Conservation (phyloP, 2,113 vertebrate genomes). For the Vulpes vulpes region DNA sequence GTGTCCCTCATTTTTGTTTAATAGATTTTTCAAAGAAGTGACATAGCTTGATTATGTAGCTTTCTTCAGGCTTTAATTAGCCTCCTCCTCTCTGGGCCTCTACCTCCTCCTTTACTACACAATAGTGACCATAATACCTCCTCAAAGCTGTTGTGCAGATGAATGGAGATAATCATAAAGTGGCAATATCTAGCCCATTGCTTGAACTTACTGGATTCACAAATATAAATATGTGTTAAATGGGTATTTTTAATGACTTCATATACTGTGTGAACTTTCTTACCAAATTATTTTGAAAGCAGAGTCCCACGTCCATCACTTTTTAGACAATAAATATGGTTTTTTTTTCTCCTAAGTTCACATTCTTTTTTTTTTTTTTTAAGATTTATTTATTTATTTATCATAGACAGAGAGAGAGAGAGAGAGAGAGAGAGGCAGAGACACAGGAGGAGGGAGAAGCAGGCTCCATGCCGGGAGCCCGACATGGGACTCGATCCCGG, state of each 20-base stretch:
- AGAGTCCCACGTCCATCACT: not conserved
- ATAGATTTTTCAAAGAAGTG: not conserved
- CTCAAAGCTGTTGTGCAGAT: not conserved
- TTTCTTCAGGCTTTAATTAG: not conserved
- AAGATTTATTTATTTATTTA: too few relatives aligned
- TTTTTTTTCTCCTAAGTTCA: not conserved
- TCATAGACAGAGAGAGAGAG: too few relatives aligned
- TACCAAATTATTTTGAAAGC: conserved; percentile 27
- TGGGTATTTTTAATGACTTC: not conserved
- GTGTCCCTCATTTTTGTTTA: not conserved
- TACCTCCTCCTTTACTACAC: not conserved
- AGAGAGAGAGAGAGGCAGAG: too few relatives aligned
- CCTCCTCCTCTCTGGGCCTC: not conserved
- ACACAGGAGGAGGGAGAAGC: too few relatives aligned
- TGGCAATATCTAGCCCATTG: not conserved
- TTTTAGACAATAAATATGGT: not conserved
- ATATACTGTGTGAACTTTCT: not conserved
- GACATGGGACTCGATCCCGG: too few relatives aligned
- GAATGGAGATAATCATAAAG: too few relatives aligned
- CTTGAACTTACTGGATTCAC: not conserved
- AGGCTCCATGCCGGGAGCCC: too few relatives aligned
- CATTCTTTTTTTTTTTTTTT: not conserved
- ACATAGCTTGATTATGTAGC: rapidly evolving
- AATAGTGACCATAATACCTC: not conserved
- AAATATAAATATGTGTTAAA: not conserved